phyloP scores from a whole-genome alignment of 2,888 invertebrate species.

The Criorhina ranunculi region DNA sequence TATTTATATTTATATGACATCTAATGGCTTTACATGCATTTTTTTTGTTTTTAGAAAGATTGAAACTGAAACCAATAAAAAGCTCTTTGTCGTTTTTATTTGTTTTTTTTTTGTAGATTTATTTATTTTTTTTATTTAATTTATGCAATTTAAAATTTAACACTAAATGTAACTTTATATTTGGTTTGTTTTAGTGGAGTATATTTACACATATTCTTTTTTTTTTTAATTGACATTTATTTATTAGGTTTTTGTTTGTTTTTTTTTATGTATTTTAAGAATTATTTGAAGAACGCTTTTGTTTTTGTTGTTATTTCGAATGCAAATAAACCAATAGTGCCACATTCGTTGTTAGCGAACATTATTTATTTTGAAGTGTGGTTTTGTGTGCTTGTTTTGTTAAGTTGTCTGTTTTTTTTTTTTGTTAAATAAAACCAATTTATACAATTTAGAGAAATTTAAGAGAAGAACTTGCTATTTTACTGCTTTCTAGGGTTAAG shows the following conservation, averaged over 20 bases:
- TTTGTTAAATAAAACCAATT: constrained; percentile 4
- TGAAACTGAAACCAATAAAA: constrained; percentile 77
- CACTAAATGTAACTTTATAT: constrained; percentile 26
- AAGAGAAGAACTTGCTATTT: not conserved
- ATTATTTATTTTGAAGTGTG: constrained; percentile 7
- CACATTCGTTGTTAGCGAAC: constrained; percentile 49
- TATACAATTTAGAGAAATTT: not conserved
- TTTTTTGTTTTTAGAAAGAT: constrained; percentile 53
- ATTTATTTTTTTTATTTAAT: constrained; percentile 37
- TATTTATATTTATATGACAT: constrained; percentile 50
- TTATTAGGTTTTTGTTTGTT: constrained; percentile 3
- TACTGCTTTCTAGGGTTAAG: no score
- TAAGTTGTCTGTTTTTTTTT: no score
- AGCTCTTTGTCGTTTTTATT: constrained; percentile 64
- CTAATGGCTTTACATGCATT: constrained; percentile 53
- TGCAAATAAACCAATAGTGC: constrained; percentile 15
- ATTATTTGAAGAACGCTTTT: no score
- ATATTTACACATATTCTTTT: constrained; percentile 52
- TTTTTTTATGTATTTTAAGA: constrained; percentile 18
- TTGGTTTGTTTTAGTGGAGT: constrained; percentile 10
- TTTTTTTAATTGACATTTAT: constrained; percentile 70
- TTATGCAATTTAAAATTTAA: constrained; percentile 54
- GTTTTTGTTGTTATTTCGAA: no score
- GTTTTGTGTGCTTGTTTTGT: not conserved
- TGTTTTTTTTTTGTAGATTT: constrained; percentile 47